A percentile compares a stretch with the other conserved stretches of the same genome.
Evolutionary conservation across 2,888 invertebrate genomes (phyloP).

Genomic region (Epistrophella euchroma): DNA sequence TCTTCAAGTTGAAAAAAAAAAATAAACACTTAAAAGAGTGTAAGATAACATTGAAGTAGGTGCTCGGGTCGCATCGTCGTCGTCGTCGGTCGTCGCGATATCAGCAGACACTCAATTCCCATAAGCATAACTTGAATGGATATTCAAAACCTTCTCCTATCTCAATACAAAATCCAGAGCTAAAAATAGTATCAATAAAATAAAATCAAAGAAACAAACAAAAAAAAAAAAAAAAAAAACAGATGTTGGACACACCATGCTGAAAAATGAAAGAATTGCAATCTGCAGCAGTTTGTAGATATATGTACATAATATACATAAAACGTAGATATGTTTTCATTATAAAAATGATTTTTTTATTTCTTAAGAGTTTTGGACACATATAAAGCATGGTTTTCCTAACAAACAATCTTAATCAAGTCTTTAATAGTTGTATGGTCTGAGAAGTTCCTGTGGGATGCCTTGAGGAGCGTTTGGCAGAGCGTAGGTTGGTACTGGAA

Average conservation of each 20-base stretch:
- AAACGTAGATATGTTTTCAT: not conserved
- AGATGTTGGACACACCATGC: conserved; percentile 23
- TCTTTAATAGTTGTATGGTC: conserved; percentile 76
- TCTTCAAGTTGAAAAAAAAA: conserved; percentile 7
- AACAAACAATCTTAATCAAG: not conserved
- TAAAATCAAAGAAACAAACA: not conserved
- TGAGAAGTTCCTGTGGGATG: conserved; percentile 77
- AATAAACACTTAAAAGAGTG: conserved; percentile 23
- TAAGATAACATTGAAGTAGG: conserved; percentile 26
- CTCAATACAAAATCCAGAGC: conserved; percentile 14
- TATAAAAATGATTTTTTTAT: not conserved
- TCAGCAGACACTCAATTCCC: conserved; percentile 11
- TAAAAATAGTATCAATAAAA: conserved; percentile 43
- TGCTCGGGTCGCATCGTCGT: not conserved
- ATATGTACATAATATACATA: conserved; percentile 5
- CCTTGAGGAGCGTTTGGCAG: conserved; percentile 76
- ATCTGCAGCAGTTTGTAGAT: conserved; percentile 17
- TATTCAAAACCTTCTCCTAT: conserved; percentile 28
- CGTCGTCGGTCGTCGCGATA: not conserved
- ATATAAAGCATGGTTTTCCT: not conserved
- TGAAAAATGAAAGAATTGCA: conserved; percentile 31
- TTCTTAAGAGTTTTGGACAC: not conserved
- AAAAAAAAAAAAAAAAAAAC: not conserved
- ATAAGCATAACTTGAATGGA: conserved; percentile 5
- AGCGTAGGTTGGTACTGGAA: conserved; percentile 79